These are phyloP conservation scores for Callospermophilus lateralis DNA, from an alignment of 2,113 vertebrate genomes.

Conservation along the genomic window DNA sequence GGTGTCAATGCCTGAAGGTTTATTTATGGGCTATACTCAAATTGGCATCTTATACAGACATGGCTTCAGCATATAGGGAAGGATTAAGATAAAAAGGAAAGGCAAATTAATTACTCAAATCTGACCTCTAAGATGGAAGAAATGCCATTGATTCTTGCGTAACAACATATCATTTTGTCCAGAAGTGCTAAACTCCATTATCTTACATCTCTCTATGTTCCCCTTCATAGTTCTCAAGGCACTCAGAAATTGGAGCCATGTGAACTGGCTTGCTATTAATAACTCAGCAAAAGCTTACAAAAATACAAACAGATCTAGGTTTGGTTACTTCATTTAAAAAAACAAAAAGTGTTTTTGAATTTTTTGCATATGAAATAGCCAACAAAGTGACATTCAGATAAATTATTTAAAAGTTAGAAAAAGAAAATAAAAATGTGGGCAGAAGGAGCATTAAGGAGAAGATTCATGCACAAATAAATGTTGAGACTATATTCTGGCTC, in stretches of 20 bases:
- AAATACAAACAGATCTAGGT: background rate
- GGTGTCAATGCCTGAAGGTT: background rate
- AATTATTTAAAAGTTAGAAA: conserved; percentile 1
- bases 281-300: background rate
- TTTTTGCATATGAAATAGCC: background rate
- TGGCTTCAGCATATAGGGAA: background rate
- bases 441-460: background rate
- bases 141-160: background rate
- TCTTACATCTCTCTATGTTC: background rate
- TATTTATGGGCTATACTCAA: background rate
- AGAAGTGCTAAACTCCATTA: background rate
- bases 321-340: conserved; percentile 22
- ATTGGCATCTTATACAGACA: background rate
- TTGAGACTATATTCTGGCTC: background rate
- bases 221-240: background rate
- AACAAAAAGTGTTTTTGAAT: no score
- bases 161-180: background rate
- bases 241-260: background rate
- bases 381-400: conserved; percentile 17
- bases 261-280: background rate
- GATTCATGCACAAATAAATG: background rate
- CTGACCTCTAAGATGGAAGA: background rate
- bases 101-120: background rate
- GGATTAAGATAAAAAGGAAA: background rate
- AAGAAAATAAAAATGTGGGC: background rate